These are phyloP conservation scores for Tenrec ecaudatus DNA, from an alignment of 2,113 vertebrate species.

Conservation along the genomic window DNA sequence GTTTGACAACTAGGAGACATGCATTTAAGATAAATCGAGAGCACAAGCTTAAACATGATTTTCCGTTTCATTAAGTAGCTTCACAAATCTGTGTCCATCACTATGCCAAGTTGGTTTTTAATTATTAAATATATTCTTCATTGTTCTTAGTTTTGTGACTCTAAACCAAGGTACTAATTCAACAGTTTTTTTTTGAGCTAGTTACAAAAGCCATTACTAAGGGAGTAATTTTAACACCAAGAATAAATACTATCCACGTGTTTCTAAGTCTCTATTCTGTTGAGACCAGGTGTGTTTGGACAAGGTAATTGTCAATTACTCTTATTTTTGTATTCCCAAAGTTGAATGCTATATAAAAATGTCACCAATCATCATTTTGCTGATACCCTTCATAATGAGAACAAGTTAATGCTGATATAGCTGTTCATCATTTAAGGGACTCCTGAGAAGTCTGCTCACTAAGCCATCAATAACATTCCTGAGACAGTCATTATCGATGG, in stretches of 20 bases:
- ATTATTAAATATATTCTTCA: neutral
- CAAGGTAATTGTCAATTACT: slow-evolving; percentile 77
- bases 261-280: slow-evolving; percentile 67
- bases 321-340: slow-evolving; percentile 69
- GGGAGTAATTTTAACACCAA: slow-evolving; percentile 57
- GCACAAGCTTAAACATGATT: neutral
- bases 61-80: neutral
- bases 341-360: slow-evolving; percentile 73
- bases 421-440: slow-evolving; percentile 81
- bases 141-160: neutral
- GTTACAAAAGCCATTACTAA: slow-evolving; percentile 12
- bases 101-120: neutral
- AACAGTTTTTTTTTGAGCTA: neutral
- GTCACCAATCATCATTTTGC: slow-evolving; percentile 74
- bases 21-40: neutral
- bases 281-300: slow-evolving; percentile 30
- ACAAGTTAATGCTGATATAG: slow-evolving; percentile 76
- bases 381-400: slow-evolving; percentile 74
- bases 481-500: slow-evolving; percentile 51
- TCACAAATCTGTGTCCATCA: neutral
- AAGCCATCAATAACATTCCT: slow-evolving; percentile 67
- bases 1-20: neutral
- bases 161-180: slow-evolving; percentile 5
- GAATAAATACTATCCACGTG: slow-evolving; percentile 66
- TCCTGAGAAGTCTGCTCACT: slow-evolving; percentile 69